Base-by-base conservation (phyloP, 1,140 invertebrate species). In the Gryon sp. region DNA sequence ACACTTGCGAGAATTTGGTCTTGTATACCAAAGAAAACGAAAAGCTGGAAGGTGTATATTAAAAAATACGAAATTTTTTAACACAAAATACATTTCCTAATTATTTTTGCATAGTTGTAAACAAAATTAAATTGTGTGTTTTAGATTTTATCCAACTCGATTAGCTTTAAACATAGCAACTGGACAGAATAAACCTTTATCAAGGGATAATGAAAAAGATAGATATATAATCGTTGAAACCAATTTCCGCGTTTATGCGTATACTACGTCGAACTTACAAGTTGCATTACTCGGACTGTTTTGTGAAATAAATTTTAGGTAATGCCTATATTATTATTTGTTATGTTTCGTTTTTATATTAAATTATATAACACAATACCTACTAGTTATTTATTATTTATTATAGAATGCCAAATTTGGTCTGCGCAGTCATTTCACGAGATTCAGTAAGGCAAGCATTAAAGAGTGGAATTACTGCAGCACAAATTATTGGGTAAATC, bases 191-290 rank as follows among this genome's bases (percentile, higher is more conserved):
- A 91, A 91, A 86, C 89, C 87, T 48, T 76, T 88, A 48, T 81
- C 87, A 18, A 82, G 83, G 73, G 86, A 89, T 89, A 82, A 88
- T 19, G 86, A 89, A 20, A 89, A 90, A 62, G 91, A 92, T 75
- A 97, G 97, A 12, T 98, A 96, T 85, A 94, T 99, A 52, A 90
- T 99, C 40, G 95, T 99, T 9, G 98, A 99, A 91, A 99, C 98
- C 14, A 99, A 99, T 91, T 99, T 98, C 86, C 90, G 97, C 75
- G 93, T 99, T 12, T 99, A 99, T 87, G 98, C 97, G 7, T 99
- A 99, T 83, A 98, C 97, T 46, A 94, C 97, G 87, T 98, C 96
- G 32, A 94, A 94, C 82, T 91, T 99, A 28, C 96, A 99, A 90
- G 94, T 98, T 5, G 96, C 97, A 4, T 89, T 99, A 26, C 89